phyloP scores from a whole-genome alignment of 2,888 invertebrate genomes.

The Brenthis ino region DNA sequence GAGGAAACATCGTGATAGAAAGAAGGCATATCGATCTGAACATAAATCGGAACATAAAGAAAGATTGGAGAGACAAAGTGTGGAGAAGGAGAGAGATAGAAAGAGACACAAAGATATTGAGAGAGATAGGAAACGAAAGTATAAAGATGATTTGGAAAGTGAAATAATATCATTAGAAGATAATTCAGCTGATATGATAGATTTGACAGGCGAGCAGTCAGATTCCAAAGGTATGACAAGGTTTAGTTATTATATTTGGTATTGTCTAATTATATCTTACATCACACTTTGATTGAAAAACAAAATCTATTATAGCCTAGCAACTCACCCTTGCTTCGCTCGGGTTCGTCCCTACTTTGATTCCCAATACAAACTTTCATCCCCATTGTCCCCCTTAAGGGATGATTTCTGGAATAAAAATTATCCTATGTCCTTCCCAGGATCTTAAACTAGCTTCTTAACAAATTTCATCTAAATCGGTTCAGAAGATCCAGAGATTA shows the following conservation, averaged over 20 bases:
- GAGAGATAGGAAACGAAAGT: conserved; percentile 47
- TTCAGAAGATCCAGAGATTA: no score
- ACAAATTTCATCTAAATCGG: no score
- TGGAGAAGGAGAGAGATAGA: conserved; percentile 46
- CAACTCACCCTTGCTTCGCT: no score
- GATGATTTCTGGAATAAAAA: no score
- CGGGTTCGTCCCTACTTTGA: no score
- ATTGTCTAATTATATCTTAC: background rate
- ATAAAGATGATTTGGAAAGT: conserved; percentile 56
- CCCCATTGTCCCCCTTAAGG: no score
- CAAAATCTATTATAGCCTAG: no score
- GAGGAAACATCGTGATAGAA: conserved; percentile 57
- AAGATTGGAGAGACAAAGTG: conserved; percentile 43
- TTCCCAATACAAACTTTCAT: no score
- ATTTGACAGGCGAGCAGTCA: conserved; percentile 80
- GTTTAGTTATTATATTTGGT: background rate
- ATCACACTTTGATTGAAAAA: background rate
- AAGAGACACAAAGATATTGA: conserved; percentile 42
- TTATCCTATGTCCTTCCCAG: no score
- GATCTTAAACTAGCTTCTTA: no score
- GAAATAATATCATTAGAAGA: conserved; percentile 75
- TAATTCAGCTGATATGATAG: conserved; percentile 81
- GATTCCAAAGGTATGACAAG: conserved; percentile 69
- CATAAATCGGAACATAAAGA: conserved; percentile 55
- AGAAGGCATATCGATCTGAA: conserved; percentile 54